Evolutionary conservation across 2,113 vertebrate species (phyloP), one percentile per base, ranked within the genome.

Genomic region (Lagopus leucura): DNA sequence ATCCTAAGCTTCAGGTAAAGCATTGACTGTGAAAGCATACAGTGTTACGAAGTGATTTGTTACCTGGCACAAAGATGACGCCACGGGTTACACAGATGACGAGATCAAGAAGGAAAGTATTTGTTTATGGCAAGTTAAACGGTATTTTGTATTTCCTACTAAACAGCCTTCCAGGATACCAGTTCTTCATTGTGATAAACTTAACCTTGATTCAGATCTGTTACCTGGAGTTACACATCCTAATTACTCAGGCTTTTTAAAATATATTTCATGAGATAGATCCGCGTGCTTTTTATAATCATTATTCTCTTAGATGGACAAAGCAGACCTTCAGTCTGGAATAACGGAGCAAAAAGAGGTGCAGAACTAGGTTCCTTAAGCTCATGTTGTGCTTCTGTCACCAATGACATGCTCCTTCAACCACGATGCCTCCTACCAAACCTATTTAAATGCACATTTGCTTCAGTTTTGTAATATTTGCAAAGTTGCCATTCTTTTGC

Each of bases 1-100:
- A 99, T 27, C 98, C 99, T 57, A 99, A 98, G 97, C 96, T 99
- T 70, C 99, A 99, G 98, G 99, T 99, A 97, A 96, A 86, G 71
- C 83, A 42, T 2, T 73, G 72, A 52, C 76, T 55, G 8, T 19
- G 13, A 72, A 75, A 75, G 67, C 32, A n/a, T 15, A 32, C 42
- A 61, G 24, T 11, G 78, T 73, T 58, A 64, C 60, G 36, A 81
- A 70, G 22, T 10, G 34, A 15, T 74, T 25, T 60, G 48, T 34
- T 36, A 86, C 87, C 30, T 63, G 64, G 15, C 27, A 11, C 67
- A 74, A 54, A 70, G 84, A 50, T 8, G 15, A 69, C 83, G 77
- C 71, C 45, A 2, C 3, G 36, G 66, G 76, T 86, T 92, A 86
- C 87, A 82, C 63, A 76, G 36, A 30, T 45, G 32, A 57, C 24